Conservation (phyloP, 2,888 invertebrate genomes). For the Pterostichus madidus region DNA sequence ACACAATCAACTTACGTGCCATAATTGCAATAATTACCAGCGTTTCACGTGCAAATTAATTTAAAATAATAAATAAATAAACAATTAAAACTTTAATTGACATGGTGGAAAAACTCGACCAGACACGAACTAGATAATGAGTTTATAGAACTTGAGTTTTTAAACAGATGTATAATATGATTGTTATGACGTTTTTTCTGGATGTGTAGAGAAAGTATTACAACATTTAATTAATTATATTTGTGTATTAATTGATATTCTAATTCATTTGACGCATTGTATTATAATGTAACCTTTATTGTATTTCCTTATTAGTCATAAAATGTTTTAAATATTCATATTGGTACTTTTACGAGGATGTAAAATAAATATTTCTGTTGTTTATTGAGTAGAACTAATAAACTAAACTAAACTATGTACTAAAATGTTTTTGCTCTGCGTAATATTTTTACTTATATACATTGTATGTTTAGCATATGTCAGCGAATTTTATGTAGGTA, state of each 20-base stretch:
- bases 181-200: conserved; percentile 4
- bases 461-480: conserved; percentile 21
- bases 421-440: neutral
- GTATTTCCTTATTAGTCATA: conserved; percentile 2
- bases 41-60: conserved; percentile 59
- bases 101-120: conserved; percentile 42
- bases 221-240: neutral
- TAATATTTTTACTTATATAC: neutral
- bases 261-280: neutral
- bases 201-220: conserved; percentile 24
- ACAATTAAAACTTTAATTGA: conserved; percentile 65
- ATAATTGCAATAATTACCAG: conserved; percentile 62
- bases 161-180: conserved; percentile 41
- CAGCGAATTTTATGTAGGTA: conserved; percentile 22
- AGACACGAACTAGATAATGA: conserved; percentile 45
- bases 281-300: neutral
- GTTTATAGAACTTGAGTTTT: conserved; percentile 42
- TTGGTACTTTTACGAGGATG: neutral
- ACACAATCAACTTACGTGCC: conserved; percentile 57
- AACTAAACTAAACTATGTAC: no score
- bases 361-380: conserved; percentile 6
- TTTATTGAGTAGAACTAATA: neutral
- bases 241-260: neutral
- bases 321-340: neutral
- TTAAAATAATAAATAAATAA: conserved; percentile 66